A percentile compares a stretch with the other conserved stretches of the same genome.
phyloP scores from a whole-genome alignment of 2,113 vertebrate genomes.

The Prinia subflava region DNA sequence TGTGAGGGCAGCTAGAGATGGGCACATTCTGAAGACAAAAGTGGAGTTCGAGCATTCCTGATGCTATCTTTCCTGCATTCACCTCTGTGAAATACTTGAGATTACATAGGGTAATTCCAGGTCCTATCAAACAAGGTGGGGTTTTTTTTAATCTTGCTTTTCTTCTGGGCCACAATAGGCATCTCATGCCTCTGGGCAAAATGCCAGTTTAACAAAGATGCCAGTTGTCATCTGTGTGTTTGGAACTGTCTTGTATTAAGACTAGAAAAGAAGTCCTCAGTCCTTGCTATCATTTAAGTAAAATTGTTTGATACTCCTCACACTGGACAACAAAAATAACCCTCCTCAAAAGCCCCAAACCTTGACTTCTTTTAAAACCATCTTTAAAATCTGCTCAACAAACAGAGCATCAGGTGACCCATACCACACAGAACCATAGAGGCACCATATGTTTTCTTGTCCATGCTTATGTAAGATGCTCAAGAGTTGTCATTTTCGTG shows the following conservation, averaged over 20 bases:
- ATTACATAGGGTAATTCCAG: neutral
- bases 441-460: constrained; percentile 3
- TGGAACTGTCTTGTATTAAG: neutral
- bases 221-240: neutral
- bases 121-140: neutral
- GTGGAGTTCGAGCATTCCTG: neutral
- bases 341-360: neutral
- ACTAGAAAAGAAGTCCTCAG: neutral
- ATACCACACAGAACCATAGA: neutral
- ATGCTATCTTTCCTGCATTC: neutral
- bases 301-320: neutral
- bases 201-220: neutral
- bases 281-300: neutral
- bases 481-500: neutral
- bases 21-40: neutral
- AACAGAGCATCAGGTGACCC: neutral
- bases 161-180: neutral
- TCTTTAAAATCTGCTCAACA: constrained; percentile 1
- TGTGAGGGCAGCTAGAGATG: neutral
- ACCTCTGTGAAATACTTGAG: neutral
- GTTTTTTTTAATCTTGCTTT: neutral
- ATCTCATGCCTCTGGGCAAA: neutral
- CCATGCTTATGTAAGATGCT: neutral
- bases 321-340: neutral
- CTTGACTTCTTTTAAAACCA: neutral